A percentile compares a stretch with the other conserved stretches of the same genome.
phyloP scores from a whole-genome alignment of 2,113 vertebrate species.

The Nyctibius bracteatus region DNA sequence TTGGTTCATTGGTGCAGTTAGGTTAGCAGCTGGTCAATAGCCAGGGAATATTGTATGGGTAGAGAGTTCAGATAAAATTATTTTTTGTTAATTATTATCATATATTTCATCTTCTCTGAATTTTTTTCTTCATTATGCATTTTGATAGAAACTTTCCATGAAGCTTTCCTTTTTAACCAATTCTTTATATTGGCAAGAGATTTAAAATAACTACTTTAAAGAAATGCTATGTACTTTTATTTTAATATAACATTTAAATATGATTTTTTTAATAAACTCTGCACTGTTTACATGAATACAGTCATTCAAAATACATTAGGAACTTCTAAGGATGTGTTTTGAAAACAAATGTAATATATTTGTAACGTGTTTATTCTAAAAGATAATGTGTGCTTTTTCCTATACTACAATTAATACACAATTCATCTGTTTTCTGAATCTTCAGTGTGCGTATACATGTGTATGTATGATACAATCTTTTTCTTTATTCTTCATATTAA shows the following conservation, averaged over 20 bases:
- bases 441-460: background rate
- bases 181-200: background rate
- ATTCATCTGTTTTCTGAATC: background rate
- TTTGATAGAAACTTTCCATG: background rate
- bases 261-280: background rate
- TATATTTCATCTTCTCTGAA: background rate
- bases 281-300: background rate
- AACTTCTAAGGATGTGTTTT: background rate
- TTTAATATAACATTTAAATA: background rate
- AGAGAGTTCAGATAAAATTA: background rate
- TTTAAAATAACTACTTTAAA: background rate
- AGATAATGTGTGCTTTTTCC: background rate
- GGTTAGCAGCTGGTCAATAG: background rate
- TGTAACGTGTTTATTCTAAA: background rate
- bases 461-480: background rate
- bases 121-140: background rate
- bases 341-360: background rate
- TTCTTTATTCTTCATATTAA: background rate
- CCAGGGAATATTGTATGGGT: accelerated
- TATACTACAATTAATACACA: background rate
- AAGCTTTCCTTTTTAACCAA: background rate
- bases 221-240: background rate
- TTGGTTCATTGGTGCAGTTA: background rate
- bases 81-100: background rate
- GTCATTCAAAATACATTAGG: background rate